Base-by-base conservation (phyloP, 2,888 invertebrate species). In the Caenorhabditis japonica region DNA sequence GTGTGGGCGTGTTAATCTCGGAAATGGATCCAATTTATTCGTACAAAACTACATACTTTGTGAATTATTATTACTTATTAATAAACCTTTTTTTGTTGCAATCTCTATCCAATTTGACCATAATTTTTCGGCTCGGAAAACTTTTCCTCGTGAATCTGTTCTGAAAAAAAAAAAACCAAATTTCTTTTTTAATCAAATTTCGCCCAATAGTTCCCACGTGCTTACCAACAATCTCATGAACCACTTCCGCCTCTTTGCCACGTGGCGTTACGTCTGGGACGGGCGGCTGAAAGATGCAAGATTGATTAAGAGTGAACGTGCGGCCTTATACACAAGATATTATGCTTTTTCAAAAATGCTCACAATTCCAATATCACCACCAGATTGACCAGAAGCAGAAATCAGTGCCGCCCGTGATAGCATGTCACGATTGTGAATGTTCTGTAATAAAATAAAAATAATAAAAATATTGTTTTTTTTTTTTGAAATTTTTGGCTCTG, bases 211-310 rank as follows among this genome's bases (percentile, higher is more conserved):
- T 15, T 41, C 4, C 19, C 17, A 15, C 5, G 4, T 15, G 49
- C 51, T 36, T 10, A 53, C 53, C 62, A 19, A 62, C 62, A 46
- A 62, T 62, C 30, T 62, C 62, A 13, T 53, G 44, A 10, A 62
- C 62, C 3, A 39, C 53, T 19, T 15, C 34, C 21, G 17, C 8
- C 23, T 62, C 62, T 46, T 62, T 46, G n/a, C 62, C 62, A 21
- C 43, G 38, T 27, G 62, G 62, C 8, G 38, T 23, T 13, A 64
- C 55, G 15, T 64, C 58, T n/a, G n/a, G n/a, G n/a, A n/a, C n/a
- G 5, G 43, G 17, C 19, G 38, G 36, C 12, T 36, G 36, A n/a
- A 30, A 30, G 10, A 7, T 30, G 5, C 7, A 10, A 30, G 5
- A 30, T 30, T 30, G 10, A 30, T 30, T 43, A 23, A 56, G 44